Base-by-base conservation (phyloP, 2,113 vertebrate genomes). In the Ciconia maguari region DNA sequence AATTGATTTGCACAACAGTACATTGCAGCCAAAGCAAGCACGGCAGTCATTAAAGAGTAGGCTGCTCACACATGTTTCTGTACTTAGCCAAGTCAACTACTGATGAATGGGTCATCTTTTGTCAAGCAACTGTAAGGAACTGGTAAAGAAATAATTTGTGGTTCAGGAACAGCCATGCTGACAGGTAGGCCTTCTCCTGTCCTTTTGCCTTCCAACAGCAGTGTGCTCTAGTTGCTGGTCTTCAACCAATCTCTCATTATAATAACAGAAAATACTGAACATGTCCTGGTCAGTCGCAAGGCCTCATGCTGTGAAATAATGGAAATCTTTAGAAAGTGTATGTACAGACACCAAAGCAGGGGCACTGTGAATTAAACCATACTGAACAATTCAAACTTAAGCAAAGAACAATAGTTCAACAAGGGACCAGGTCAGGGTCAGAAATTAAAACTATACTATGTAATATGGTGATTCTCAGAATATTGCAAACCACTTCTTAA, bases 1-100 rank as follows among this genome's bases (percentile, higher is more conserved):
- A 96, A 90, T n/a, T 83, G 74, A 97, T 95, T 97, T 96, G 88
- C 78, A 88, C 74, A 96, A 93, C 62, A 90, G 75, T 77, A 85
- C 60, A 15, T 48, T 82, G 90, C 84, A 91, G 95, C 88, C 94
- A 96, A 95, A 95, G 80, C 80, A 95, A 95, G 91, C 75, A 86
- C 22, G 15, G 90, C 68, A 89, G 71, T 90, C 78, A 62, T 65
- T 88, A 75, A 72, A 89, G 66, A 88, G 36, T 48, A 83, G 70
- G 85, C 82, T 96, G 94, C 85, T 96, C 93, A 87, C 94, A 96
- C 57, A 83, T 94, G 80, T 94, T 96, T 88, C 82, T 13, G 11
- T 57, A 86, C 44, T 90, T 57, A 70, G 91, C 78, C 94, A 96
- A 94, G 82, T 66, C 85, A 97, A 3, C 77, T 94, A 38, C 83